These are phyloP conservation scores for Podocnemis expansa DNA, from an alignment of 2,113 vertebrate species.

Conservation along the genomic window DNA sequence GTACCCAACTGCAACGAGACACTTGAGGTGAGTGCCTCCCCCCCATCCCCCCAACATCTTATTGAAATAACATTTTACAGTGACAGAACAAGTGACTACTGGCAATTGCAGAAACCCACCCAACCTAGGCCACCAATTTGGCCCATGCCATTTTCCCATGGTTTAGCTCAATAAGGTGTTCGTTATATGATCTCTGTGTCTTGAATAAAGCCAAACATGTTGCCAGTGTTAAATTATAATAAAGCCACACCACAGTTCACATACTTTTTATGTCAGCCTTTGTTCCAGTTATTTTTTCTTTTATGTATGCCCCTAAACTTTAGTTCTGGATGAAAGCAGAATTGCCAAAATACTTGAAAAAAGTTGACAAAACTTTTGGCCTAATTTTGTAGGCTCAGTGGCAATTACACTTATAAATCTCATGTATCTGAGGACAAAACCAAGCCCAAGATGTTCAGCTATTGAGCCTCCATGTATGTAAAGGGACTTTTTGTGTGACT, in stretches of 20 bases:
- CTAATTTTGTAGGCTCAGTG: neutral
- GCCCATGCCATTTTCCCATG: neutral
- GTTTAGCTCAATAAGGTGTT: neutral
- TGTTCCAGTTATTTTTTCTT: neutral
- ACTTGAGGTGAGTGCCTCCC: no score
- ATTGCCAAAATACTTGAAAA: constrained; percentile 7
- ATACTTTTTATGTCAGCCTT: neutral
- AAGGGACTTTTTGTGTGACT: neutral
- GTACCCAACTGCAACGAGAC: no score
- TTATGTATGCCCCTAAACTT: neutral
- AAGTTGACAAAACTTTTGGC: neutral
- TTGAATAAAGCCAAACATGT: neutral
- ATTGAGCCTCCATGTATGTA: neutral
- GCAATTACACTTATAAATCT: no score
- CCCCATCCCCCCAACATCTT: neutral
- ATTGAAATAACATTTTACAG: constrained; percentile 5
- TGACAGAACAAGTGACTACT: neutral
- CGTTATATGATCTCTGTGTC: neutral
- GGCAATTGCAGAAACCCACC: neutral
- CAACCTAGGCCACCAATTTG: neutral
- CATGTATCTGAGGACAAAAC: neutral
- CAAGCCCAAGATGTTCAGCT: neutral
- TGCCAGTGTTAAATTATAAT: constrained; percentile 1
- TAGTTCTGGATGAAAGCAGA: neutral
- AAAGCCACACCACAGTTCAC: neutral